A percentile compares a stretch with the other conserved stretches of the same genome.
These are phyloP conservation scores for Lasaia peninsularis DNA, from an alignment of 1,140 invertebrate genomes.

Conservation along the genomic window DNA sequence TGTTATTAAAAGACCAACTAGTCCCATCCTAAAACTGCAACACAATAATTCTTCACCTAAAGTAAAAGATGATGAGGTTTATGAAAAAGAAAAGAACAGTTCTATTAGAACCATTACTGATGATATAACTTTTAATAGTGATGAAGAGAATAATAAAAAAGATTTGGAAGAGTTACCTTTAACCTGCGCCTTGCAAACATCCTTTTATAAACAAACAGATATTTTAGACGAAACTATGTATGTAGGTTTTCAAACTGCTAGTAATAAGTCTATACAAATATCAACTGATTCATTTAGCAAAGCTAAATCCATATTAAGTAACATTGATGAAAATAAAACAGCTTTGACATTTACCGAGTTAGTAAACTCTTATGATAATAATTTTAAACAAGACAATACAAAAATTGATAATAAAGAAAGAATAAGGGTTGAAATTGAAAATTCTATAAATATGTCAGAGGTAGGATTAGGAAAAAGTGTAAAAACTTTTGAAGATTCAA, in stretches of 20 bases:
- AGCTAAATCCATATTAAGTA: conserved; percentile 53
- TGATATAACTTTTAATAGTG: conserved; percentile 62
- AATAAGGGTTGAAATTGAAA: conserved; percentile 35
- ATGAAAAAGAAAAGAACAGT: not conserved
- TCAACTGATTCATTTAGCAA: conserved; percentile 50
- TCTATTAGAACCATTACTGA: conserved; percentile 20
- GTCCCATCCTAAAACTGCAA: conserved; percentile 13
- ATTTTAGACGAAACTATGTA: conserved; percentile 54
- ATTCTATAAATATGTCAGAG: conserved; percentile 37
- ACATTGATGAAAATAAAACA: conserved; percentile 23
- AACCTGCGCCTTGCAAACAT: conserved; percentile 55
- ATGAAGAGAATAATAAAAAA: conserved; percentile 50
- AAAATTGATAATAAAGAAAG: conserved; percentile 14
- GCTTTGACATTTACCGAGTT: conserved; percentile 37
- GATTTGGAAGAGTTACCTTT: conserved; percentile 41
- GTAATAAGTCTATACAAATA: conserved; percentile 61
- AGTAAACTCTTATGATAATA: conserved; percentile 38
- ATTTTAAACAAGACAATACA: conserved; percentile 8
- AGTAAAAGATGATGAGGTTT: not conserved
- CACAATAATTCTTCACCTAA: not conserved
- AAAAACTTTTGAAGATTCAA: conserved; percentile 36
- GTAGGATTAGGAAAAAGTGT: conserved; percentile 34
- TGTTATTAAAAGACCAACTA: conserved; percentile 22
- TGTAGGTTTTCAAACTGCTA: conserved; percentile 67
- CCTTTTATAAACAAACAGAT: conserved; percentile 39